These are phyloP conservation scores for Ammodytes marinus DNA, from an alignment of 2,113 vertebrate genomes.

Conservation along the genomic window DNA sequence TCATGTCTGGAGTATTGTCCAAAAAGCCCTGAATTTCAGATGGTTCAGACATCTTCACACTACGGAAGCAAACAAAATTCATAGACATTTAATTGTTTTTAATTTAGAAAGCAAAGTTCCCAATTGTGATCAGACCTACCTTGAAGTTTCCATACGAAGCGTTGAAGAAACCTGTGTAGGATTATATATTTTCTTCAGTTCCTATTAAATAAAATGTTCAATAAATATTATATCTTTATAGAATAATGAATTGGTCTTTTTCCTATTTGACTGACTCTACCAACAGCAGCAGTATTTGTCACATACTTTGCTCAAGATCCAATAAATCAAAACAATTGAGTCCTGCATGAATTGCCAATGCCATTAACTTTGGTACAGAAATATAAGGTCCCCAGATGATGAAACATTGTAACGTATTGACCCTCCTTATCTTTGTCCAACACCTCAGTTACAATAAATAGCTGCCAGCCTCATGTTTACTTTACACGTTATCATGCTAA, in stretches of 20 bases:
- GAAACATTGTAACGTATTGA: not conserved
- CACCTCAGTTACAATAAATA: not conserved
- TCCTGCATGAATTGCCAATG: not conserved
- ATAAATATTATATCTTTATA: not conserved
- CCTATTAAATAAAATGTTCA: conserved; percentile 31
- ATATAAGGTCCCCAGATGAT: not conserved
- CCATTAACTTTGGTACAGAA: not conserved
- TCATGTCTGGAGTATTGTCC: conserved; percentile 4
- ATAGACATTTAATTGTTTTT: not conserved
- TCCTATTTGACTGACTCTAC: not conserved
- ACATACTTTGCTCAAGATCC: not conserved
- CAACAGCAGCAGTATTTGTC: not conserved
- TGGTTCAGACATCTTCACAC: conserved; percentile 11
- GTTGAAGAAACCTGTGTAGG: conserved; percentile 24
- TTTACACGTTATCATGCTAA: no score
- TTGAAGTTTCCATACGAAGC: conserved; percentile 9
- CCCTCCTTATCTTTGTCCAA: not conserved
- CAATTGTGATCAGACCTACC: conserved; percentile 30
- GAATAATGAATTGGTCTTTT: not conserved
- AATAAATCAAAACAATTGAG: not conserved
- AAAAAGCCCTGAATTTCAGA: conserved; percentile 14
- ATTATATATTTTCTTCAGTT: conserved; percentile 43
- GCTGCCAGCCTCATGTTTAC: no score
- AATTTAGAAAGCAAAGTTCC: not conserved
- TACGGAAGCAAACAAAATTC: conserved; percentile 29